A percentile compares a stretch with the other conserved stretches of the same genome.
These are phyloP conservation scores for Gallinago undulata DNA, from an alignment of 2,113 vertebrate species.

Conservation along the genomic window DNA sequence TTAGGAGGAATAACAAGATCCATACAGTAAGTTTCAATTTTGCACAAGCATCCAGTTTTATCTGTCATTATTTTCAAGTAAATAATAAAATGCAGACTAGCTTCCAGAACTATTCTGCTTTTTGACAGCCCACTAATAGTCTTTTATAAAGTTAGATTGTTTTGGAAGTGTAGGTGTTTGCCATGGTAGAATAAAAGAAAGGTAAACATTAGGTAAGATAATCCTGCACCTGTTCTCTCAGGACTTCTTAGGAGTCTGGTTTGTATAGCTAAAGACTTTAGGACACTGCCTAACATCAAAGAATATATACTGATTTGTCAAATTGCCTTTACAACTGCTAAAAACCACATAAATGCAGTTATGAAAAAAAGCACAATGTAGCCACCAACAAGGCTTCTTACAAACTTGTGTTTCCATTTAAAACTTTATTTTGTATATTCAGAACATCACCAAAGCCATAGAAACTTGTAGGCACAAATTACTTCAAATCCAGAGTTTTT, in stretches of 20 bases:
- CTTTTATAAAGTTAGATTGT: not conserved
- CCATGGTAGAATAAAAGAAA: not conserved
- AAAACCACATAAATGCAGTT: not conserved
- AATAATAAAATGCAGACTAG: not conserved
- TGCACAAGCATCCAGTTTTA: not conserved
- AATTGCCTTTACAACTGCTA: not conserved
- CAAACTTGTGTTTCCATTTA: conserved; percentile 16
- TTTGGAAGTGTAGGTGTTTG: not conserved
- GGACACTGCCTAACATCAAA: not conserved
- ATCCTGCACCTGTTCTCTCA: not conserved
- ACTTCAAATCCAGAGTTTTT: conserved; percentile 51
- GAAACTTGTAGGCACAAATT: conserved; percentile 70
- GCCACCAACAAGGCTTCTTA: not conserved
- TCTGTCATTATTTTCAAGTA: not conserved
- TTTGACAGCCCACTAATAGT: not conserved
- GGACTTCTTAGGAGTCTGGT: not conserved
- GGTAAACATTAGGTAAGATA: not conserved
- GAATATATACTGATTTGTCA: not conserved
- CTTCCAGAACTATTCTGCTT: not conserved
- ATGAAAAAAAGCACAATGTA: not conserved
- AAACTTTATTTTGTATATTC: conserved; percentile 72
- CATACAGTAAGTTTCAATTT: not conserved
- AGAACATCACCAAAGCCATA: conserved; percentile 69
- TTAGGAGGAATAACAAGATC: not conserved
- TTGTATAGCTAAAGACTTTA: not conserved